Conservation (phyloP, 2,888 invertebrate genomes). For the Venusia cambrica region DNA sequence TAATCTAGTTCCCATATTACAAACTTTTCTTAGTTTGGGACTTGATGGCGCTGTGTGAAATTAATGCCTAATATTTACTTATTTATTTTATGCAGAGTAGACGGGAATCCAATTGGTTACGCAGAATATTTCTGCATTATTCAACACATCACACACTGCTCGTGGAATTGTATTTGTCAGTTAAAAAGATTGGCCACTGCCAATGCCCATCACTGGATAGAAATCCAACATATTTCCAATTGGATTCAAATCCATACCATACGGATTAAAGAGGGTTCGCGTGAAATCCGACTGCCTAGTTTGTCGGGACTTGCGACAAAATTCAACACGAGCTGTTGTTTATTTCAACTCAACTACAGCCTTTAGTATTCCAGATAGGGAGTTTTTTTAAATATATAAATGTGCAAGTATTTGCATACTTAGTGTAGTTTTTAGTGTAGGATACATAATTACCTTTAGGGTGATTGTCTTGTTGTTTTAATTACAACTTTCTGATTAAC, state of each 20-base stretch:
- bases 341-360: slow-evolving; percentile 26
- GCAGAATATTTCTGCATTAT: slow-evolving; percentile 10
- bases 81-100: too few species aligned
- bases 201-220: slow-evolving; percentile 27
- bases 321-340: slow-evolving; percentile 31
- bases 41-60: slow-evolving; percentile 11
- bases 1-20: too few species aligned
- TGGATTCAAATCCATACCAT: slow-evolving; percentile 27
- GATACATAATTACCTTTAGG: too few species aligned
- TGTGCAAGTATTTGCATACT: too few species aligned
- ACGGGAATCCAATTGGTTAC: neutral
- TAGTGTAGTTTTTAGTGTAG: too few species aligned
- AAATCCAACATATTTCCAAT: slow-evolving; percentile 33
- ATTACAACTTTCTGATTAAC: too few species aligned
- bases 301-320: slow-evolving; percentile 35
- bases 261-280: slow-evolving; percentile 33
- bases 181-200: slow-evolving; percentile 14
- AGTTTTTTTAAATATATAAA: too few species aligned
- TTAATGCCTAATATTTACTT: too few species aligned
- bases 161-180: slow-evolving; percentile 14
- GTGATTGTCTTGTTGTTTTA: too few species aligned
- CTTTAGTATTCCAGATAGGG: too few species aligned
- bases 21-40: too few species aligned
- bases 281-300: slow-evolving; percentile 33
- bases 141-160: slow-evolving; percentile 15